A percentile compares a stretch with the other conserved stretches of the same genome.
These are phyloP conservation scores for Drosophila infuscata DNA, from an alignment of 2,888 invertebrate species.

Conservation along the genomic window DNA sequence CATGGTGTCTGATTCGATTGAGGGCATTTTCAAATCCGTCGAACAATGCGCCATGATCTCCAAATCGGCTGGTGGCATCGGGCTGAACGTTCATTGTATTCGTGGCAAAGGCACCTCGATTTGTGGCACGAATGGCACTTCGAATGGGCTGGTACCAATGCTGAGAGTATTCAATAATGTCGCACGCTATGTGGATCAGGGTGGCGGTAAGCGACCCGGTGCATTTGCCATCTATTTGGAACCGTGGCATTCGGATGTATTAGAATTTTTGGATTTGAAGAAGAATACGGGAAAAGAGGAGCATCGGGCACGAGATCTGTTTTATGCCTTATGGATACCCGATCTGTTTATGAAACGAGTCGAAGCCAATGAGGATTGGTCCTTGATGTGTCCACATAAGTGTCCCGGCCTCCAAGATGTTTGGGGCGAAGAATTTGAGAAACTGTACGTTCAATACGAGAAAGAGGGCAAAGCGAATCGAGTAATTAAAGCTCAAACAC, in stretches of 20 bases:
- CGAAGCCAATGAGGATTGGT: slow-evolving; percentile 94
- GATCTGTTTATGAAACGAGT: slow-evolving; percentile 99
- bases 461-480: slow-evolving; percentile 89
- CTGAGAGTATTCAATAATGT: slow-evolving; percentile 97
- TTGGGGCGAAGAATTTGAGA: slow-evolving; percentile 98
- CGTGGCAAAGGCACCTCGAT: slow-evolving; percentile 96
- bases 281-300: slow-evolving; percentile 99
- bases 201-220: slow-evolving; percentile 98
- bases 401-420: slow-evolving; percentile 95
- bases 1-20: slow-evolving; percentile 97
- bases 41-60: slow-evolving; percentile 98
- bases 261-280: slow-evolving; percentile 96
- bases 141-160: slow-evolving; percentile 98
- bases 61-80: slow-evolving; percentile 98
- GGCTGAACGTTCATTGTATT: slow-evolving; percentile 97
- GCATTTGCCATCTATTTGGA: slow-evolving; percentile 99
- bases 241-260: slow-evolving; percentile 99
- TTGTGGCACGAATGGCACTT: slow-evolving; percentile 96
- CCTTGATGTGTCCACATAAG: slow-evolving; percentile 98
- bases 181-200: slow-evolving; percentile 98
- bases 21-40: slow-evolving; percentile 96
- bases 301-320: slow-evolving; percentile 96
- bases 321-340: slow-evolving; percentile 99
- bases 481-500: slow-evolving; percentile 91
- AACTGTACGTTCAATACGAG: slow-evolving; percentile 94